These are phyloP conservation scores for Acrossocheilus fasciatus DNA, from an alignment of 2,797 vertebrate species.

Conservation along the genomic window DNA sequence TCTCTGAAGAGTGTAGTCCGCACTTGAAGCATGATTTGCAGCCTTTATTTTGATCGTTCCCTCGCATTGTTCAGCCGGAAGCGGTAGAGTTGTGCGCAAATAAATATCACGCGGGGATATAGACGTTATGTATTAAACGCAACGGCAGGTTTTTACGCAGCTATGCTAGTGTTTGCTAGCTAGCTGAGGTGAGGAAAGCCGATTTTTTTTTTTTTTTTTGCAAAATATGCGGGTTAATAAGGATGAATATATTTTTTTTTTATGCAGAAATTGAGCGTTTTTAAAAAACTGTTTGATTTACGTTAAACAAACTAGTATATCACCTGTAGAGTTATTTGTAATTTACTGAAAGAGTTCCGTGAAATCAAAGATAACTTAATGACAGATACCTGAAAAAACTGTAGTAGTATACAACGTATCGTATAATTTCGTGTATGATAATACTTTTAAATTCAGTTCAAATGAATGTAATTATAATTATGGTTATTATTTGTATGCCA, in stretches of 20 bases:
- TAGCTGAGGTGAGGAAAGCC: constrained; percentile 61
- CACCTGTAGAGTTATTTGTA: not conserved
- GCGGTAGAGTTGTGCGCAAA: constrained; percentile 38
- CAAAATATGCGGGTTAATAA: constrained; percentile 31
- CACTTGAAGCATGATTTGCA: constrained; percentile 36
- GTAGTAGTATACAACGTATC: not conserved
- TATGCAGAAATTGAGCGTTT: not conserved
- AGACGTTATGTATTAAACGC: constrained; percentile 44
- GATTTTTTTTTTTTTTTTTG: constrained; percentile 35
- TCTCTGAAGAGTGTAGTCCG: constrained; percentile 59
- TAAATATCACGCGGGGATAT: constrained; percentile 21
- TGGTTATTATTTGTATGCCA: not conserved
- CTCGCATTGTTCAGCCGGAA: constrained; percentile 34
- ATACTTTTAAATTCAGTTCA: not conserved
- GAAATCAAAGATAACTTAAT: not conserved
- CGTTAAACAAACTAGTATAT: not conserved
- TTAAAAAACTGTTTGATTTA: not conserved
- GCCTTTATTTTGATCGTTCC: constrained; percentile 59
- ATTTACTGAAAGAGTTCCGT: not conserved
- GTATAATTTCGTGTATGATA: not conserved
- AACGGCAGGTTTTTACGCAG: constrained; percentile 47
- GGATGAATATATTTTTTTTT: constrained; percentile 34
- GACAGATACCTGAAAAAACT: not conserved
- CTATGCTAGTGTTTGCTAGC: constrained; percentile 60
- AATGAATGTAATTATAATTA: not conserved